A percentile compares a stretch with the other conserved stretches of the same genome.
Evolutionary conservation across 2,888 invertebrate genomes (phyloP).

Genomic region (Clitarchus hookeri): DNA sequence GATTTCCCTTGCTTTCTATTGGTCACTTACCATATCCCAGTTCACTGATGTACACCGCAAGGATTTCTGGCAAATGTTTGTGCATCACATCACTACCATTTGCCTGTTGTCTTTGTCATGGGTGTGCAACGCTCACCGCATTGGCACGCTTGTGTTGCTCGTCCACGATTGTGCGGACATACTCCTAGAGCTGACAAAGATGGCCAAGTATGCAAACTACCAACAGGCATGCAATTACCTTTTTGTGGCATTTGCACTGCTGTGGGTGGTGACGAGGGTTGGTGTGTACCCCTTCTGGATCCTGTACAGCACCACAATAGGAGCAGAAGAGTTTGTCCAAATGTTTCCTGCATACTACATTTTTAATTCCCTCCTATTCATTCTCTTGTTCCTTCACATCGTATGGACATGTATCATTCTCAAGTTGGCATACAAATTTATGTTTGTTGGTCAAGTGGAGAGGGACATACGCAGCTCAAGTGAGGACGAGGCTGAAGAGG

Average conservation of each 20-base stretch:
- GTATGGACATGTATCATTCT: constrained; percentile 95
- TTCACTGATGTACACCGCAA: constrained; percentile 58
- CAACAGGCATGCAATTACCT: constrained; percentile 62
- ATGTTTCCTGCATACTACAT: constrained; percentile 95
- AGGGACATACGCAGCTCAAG: constrained; percentile 79
- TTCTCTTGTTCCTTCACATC: constrained; percentile 80
- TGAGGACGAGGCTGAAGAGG: constrained; percentile 57
- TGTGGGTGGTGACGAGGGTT: constrained; percentile 91
- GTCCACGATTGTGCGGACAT: constrained; percentile 56
- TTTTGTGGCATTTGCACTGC: constrained; percentile 84
- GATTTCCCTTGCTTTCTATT: constrained; percentile 62
- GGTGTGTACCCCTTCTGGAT: constrained; percentile 77
- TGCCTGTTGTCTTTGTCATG: constrained; percentile 61
- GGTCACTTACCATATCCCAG: constrained; percentile 60
- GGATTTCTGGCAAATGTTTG: constrained; percentile 62
- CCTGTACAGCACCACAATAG: constrained; percentile 73
- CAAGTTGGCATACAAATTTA: constrained; percentile 78
- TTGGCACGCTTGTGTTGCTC: constrained; percentile 61
- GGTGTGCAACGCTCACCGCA: constrained; percentile 60
- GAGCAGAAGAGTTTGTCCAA: constrained; percentile 80
- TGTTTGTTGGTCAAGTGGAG: constrained; percentile 78
- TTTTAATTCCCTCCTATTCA: constrained; percentile 81
- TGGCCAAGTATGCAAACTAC: constrained; percentile 59
- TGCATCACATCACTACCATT: constrained; percentile 64
- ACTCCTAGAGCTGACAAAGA: constrained; percentile 57